Percentiles rank a stretch among this genome's conserved stretches.
Evolutionary conservation across 2,888 invertebrate genomes (phyloP).

Genomic region (Stenodera caucasica): DNA sequence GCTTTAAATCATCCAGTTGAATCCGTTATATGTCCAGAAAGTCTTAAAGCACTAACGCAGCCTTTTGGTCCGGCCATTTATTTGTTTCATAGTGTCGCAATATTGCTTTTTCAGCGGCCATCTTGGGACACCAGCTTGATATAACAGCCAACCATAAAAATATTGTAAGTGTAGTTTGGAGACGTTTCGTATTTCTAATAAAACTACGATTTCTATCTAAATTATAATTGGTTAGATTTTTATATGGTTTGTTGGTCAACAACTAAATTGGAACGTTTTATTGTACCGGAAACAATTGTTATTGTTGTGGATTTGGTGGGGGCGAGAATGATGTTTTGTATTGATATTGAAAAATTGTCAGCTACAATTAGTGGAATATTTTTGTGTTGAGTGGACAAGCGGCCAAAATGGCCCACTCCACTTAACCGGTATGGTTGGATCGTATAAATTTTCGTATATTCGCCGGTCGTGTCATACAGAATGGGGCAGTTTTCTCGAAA

Average conservation of each 20-base stretch:
- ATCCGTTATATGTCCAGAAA: slow-evolving; percentile 19
- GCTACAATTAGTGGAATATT: neutral
- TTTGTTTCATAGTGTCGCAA: slow-evolving; percentile 33
- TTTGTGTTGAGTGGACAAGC: slow-evolving; percentile 23
- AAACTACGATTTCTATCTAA: slow-evolving; percentile 9
- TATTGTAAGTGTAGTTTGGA: slow-evolving; percentile 23
- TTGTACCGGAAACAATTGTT: no score
- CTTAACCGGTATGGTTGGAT: slow-evolving; percentile 50
- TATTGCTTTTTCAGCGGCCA: slow-evolving; percentile 36
- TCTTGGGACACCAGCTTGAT: slow-evolving; percentile 31
- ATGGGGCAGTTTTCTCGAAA: slow-evolving; percentile 64
- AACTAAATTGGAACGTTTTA: no score
- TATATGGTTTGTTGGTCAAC: no score
- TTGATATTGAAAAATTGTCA: neutral
- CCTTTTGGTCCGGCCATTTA: slow-evolving; percentile 24
- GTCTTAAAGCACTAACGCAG: slow-evolving; percentile 17
- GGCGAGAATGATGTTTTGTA: no score
- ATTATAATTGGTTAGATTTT: no score
- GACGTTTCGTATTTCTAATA: slow-evolving; percentile 19
- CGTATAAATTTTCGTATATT: slow-evolving; percentile 64
- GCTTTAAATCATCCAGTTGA: slow-evolving; percentile 27
- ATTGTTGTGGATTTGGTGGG: no score
- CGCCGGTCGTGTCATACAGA: slow-evolving; percentile 63
- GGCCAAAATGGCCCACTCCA: slow-evolving; percentile 36
- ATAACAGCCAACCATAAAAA: slow-evolving; percentile 31